These are phyloP conservation scores for Agrotis segetum DNA, from an alignment of 2,888 invertebrate genomes.

Conservation along the genomic window DNA sequence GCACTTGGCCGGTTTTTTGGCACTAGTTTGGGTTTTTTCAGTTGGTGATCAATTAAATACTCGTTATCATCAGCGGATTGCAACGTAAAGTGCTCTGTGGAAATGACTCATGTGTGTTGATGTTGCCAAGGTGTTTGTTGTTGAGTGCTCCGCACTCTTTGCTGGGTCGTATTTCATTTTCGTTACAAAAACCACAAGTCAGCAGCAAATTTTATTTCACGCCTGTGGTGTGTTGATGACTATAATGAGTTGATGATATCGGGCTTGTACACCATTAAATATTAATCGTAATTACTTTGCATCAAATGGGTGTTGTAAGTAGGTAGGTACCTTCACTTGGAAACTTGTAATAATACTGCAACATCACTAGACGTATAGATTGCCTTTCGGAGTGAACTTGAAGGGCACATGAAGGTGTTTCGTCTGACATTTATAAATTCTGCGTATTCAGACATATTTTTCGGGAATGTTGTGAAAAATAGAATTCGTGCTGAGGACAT, in stretches of 20 bases:
- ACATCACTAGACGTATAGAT: slow-evolving; percentile 38
- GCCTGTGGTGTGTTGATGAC: not conserved
- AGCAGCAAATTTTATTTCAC: slow-evolving; percentile 2
- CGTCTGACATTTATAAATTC: slow-evolving; percentile 60
- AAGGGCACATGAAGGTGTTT: slow-evolving; percentile 68
- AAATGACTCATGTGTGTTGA: slow-evolving; percentile 12
- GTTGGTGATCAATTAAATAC: slow-evolving; percentile 40
- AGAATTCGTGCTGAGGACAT: slow-evolving; percentile 36
- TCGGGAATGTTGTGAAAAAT: slow-evolving; percentile 43
- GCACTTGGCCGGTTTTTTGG: too few relatives aligned
- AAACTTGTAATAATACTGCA: slow-evolving; percentile 34
- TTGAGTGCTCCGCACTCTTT: slow-evolving; percentile 6
- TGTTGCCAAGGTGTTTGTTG: not conserved
- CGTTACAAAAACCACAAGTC: not conserved
- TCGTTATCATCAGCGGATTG: slow-evolving; percentile 24
- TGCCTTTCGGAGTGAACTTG: slow-evolving; percentile 35
- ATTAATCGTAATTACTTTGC: slow-evolving; percentile 26
- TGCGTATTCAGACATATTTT: slow-evolving; percentile 51
- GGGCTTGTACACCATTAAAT: slow-evolving; percentile 7
- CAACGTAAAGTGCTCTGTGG: slow-evolving; percentile 3
- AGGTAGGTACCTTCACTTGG: slow-evolving; percentile 28
- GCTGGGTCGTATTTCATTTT: slow-evolving; percentile 3
- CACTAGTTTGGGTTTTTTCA: slow-evolving; percentile 30
- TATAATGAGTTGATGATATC: slow-evolving; percentile 17
- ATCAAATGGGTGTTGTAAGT: slow-evolving; percentile 19